Base-by-base conservation (phyloP, 2,797 vertebrate genomes). In the Mionectes olivaceus region DNA sequence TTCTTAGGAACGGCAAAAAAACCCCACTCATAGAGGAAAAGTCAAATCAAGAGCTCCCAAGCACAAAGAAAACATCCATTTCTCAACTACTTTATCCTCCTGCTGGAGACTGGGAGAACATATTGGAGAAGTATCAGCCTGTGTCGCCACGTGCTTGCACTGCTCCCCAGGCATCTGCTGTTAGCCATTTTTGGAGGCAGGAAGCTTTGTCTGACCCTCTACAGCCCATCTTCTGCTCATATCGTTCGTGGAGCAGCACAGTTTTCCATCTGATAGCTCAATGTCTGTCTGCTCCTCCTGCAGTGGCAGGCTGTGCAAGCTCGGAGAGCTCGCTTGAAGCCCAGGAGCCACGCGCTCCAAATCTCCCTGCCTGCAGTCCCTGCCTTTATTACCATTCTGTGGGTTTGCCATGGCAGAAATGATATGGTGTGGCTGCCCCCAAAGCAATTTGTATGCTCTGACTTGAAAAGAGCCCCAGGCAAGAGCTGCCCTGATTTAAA, bases 391-490 rank as follows among this genome's bases (percentile, higher is more conserved):
- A 68, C 46, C 60, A 80, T 93, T 87, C 87, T 7, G 5, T 39
- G 59, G 43, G 44, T 23, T 80, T 82, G 49, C 68, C 70, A 4
- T 25, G 52, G 60, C 44, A 95, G 64, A 91, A 79, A 74, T 56
- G 59, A 60, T 49, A 52, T 24, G 41, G 32, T 24, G 4, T 64
- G 32, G 39, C 23, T 89, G 68, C 83, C 87, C 93, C 75, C 56
- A 74, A 80, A 92, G 94, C 91, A 91, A 84, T 96, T 76, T 70
- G 41, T 85, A 92, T 91, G 82, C 75, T 94, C 12, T 18, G 11
- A 91, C 83, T 95, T 71, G 52, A 63, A 84, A 85, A 85, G 71
- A 89, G 87, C 93, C 84, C 64, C 64, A 92, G 93, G 95, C 91
- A 89, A 63, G 47, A 87, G 46, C 70, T 92, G 87, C 78, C 91